phyloP scores from a whole-genome alignment of 2,888 invertebrate genomes.

The Ceramica pisi region DNA sequence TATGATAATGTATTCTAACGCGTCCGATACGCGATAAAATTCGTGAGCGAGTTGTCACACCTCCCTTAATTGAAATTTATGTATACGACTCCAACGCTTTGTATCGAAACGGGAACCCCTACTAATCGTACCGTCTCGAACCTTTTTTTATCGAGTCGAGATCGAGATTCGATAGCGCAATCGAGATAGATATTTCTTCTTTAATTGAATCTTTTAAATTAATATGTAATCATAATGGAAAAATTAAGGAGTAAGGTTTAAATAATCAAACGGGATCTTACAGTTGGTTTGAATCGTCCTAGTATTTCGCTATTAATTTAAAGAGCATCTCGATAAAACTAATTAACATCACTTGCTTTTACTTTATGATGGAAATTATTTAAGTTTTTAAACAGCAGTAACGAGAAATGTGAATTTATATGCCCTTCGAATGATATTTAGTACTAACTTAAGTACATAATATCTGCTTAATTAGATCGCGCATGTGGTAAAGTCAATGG shows the following conservation, averaged over 20 bases:
- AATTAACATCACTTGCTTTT: slow-evolving; percentile 43
- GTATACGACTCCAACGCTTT: slow-evolving; percentile 77
- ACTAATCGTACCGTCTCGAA: slow-evolving; percentile 46
- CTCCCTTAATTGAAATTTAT: slow-evolving; percentile 89
- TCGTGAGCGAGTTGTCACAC: slow-evolving; percentile 81
- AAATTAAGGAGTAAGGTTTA: slow-evolving; percentile 15
- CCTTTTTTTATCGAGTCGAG: slow-evolving; percentile 46
- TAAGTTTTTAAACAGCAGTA: slow-evolving; percentile 11
- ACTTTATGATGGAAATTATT: slow-evolving; percentile 23
- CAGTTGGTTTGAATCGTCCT: slow-evolving; percentile 14
- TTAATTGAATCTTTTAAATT: slow-evolving; percentile 59
- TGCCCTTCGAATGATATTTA: slow-evolving; percentile 9
- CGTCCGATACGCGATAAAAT: slow-evolving; percentile 76
- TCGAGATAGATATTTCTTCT: slow-evolving; percentile 55
- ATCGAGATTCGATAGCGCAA: slow-evolving; percentile 55
- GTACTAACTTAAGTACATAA: background rate
- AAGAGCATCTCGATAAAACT: slow-evolving; percentile 55
- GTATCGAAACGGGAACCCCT: slow-evolving; percentile 64
- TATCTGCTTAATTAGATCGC: slow-evolving; percentile 10
- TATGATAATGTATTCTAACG: slow-evolving; percentile 77
- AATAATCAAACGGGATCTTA: slow-evolving; percentile 41
- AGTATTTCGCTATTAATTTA: slow-evolving; percentile 23
- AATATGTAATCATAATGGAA: slow-evolving; percentile 44
- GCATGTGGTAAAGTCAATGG: background rate
- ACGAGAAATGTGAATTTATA: background rate